These are phyloP conservation scores for Xestia sexstrigata DNA, from an alignment of 2,888 invertebrate species.

Conservation along the genomic window DNA sequence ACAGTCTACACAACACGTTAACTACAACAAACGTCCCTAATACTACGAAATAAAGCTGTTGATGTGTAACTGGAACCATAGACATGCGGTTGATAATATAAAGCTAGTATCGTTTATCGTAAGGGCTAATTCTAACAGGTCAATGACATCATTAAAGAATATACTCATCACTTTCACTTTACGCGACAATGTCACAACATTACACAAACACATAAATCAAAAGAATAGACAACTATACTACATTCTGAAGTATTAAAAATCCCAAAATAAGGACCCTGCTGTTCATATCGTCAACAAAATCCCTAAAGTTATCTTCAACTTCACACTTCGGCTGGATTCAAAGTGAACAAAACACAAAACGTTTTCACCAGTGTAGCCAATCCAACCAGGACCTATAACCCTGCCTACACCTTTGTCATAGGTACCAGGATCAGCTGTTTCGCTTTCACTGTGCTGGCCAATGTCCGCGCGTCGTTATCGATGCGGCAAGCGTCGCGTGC, in stretches of 20 bases:
- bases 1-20: not conserved
- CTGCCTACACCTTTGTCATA: slow-evolving; percentile 28
- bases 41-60: slow-evolving; percentile 17
- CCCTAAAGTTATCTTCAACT: not conserved
- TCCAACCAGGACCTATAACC: not conserved
- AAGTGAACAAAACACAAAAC: not conserved
- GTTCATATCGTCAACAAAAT: not conserved
- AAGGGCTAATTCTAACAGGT: slow-evolving; percentile 36
- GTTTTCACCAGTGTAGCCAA: not conserved
- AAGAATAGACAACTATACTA: not conserved
- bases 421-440: slow-evolving; percentile 68
- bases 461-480: slow-evolving; percentile 71
- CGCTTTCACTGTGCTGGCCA: slow-evolving; percentile 74
- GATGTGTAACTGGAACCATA: not conserved
- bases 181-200: slow-evolving; percentile 22
- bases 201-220: slow-evolving; percentile 21
- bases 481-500: slow-evolving; percentile 67
- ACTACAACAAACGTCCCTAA: not conserved
- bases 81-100: not conserved
- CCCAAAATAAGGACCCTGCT: too few relatives aligned
- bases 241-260: not conserved
- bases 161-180: slow-evolving; percentile 49
- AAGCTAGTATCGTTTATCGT: slow-evolving; percentile 9
- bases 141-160: slow-evolving; percentile 35
- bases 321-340: not conserved